phyloP scores from a whole-genome alignment of 2,113 vertebrate genomes.

The Centropus bengalensis region DNA sequence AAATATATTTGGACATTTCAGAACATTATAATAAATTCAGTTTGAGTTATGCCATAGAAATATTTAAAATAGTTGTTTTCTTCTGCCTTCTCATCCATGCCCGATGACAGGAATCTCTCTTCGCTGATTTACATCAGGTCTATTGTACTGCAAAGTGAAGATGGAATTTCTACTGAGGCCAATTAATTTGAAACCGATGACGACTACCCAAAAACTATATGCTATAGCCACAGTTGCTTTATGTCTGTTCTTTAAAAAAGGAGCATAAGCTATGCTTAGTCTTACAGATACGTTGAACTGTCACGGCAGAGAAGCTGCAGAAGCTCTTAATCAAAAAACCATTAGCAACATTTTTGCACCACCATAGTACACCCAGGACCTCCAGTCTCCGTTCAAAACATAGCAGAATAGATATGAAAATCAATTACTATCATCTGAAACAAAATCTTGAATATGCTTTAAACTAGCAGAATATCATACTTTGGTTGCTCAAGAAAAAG shows the following conservation, averaged over 20 bases:
- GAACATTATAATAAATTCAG: slow-evolving; percentile 3
- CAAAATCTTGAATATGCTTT: background rate
- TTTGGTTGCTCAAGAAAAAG: background rate
- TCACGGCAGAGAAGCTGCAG: background rate
- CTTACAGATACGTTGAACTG: background rate
- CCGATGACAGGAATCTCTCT: background rate
- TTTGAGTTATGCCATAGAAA: background rate
- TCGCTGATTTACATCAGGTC: background rate
- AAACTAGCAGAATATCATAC: background rate
- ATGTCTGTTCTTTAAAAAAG: background rate
- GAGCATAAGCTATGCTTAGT: background rate
- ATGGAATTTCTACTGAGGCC: background rate
- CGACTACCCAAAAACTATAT: background rate
- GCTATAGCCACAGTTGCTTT: background rate
- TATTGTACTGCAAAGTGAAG: background rate
- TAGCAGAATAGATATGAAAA: background rate
- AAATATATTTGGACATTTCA: slow-evolving; percentile 17
- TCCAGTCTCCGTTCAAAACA: background rate
- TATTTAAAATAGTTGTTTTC: background rate
- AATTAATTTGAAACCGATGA: background rate
- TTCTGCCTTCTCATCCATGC: background rate
- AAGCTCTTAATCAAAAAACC: background rate
- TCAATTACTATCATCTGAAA: background rate
- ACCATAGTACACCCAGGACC: background rate
- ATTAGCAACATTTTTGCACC: background rate